These are phyloP conservation scores for Drosophila oshimai DNA, from an alignment of 1,140 invertebrate genomes.

Conservation along the genomic window DNA sequence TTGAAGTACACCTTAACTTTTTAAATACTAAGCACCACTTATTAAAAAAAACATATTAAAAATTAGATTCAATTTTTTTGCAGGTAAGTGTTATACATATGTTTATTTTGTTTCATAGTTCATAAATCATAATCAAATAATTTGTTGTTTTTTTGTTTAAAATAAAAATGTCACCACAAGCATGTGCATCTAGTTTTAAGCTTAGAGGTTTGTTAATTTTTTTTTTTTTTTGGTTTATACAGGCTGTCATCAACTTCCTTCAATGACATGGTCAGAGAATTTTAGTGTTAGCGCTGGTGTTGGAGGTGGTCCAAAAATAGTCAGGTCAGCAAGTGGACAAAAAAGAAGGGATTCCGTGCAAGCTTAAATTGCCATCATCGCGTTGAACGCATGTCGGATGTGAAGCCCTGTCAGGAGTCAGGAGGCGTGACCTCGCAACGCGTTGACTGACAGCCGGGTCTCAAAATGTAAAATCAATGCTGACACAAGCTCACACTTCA, in stretches of 20 bases:
- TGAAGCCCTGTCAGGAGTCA: constrained; percentile 26
- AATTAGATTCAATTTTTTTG: no score
- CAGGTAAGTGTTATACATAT: no score
- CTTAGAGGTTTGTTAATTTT: no score
- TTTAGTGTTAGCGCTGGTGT: background rate
- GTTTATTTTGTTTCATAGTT: no score
- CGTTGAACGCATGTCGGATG: constrained; percentile 69
- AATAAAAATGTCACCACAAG: no score
- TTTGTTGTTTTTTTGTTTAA: no score
- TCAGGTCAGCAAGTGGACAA: background rate
- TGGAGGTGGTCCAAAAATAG: background rate
- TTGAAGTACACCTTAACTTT: no score
- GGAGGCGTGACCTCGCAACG: constrained; percentile 48
- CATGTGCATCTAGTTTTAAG: no score
- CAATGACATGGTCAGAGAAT: constrained; percentile 36
- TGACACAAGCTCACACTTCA: background rate
- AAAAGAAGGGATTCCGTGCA: constrained; percentile 22
- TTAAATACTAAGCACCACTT: no score
- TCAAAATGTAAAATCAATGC: constrained; percentile 73
- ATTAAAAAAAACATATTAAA: no score
- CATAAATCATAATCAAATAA: no score
- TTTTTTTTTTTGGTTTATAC: background rate
- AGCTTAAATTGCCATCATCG: constrained; percentile 77
- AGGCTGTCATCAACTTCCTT: constrained; percentile 34
- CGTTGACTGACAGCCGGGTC: constrained; percentile 65